phyloP scores from a whole-genome alignment of 2,113 vertebrate genomes.

The Entelurus aequoreus region DNA sequence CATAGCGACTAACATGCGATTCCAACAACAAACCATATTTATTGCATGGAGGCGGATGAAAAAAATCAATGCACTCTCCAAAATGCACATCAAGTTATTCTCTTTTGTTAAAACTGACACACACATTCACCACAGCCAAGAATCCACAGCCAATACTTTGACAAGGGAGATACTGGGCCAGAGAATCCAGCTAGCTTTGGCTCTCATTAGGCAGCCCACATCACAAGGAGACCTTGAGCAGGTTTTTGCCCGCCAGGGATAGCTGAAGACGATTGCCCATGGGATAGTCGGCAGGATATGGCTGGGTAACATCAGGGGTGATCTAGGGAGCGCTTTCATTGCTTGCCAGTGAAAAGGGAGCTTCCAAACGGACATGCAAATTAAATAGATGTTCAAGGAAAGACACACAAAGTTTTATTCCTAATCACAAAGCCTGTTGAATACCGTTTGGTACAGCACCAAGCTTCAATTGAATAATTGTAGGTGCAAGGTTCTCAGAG shows the following conservation, averaged over 20 bases:
- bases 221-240: constrained; percentile 59
- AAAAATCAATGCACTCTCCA: not conserved
- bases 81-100: not conserved
- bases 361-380: constrained; percentile 53
- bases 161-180: constrained; percentile 46
- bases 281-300: constrained; percentile 35
- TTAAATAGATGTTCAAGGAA: constrained; percentile 32
- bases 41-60: too few relatives aligned
- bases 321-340: constrained; percentile 57
- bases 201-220: constrained; percentile 52
- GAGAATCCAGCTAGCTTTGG: constrained; percentile 44
- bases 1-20: too few relatives aligned
- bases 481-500: constrained; percentile 1
- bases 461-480: too few relatives aligned
- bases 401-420: constrained; percentile 11
- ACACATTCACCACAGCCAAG: constrained; percentile 14
- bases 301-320: constrained; percentile 48
- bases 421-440: not conserved
- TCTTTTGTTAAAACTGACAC: not conserved
- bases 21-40: not conserved
- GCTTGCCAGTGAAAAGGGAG: constrained; percentile 54
- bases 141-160: constrained; percentile 37
- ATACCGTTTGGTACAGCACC: not conserved
- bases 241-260: constrained; percentile 52
- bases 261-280: constrained; percentile 46